Evolutionary conservation across 2,888 invertebrate genomes (phyloP).

Genomic region (Ctena decussata): DNA sequence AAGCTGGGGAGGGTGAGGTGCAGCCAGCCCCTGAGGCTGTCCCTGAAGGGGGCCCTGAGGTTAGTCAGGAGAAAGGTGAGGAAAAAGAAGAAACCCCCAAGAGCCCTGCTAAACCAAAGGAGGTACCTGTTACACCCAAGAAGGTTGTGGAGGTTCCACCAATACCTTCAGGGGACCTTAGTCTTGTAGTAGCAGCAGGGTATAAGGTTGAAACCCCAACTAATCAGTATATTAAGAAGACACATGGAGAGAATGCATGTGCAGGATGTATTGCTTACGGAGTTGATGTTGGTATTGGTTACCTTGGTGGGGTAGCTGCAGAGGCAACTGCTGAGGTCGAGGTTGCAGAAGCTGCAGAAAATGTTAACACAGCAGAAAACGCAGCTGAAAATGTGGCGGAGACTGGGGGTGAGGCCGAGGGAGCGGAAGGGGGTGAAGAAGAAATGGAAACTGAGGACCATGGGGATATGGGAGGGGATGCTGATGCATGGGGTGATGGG

Average conservation of each 20-base stretch:
- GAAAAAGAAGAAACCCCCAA: conserved; percentile 48
- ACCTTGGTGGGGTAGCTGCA: conserved; percentile 62
- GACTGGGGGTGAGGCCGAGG: conserved; percentile 29
- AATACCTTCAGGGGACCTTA: conserved; percentile 81
- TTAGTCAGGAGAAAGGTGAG: background rate
- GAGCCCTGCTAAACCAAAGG: conserved; percentile 59
- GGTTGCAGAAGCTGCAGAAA: conserved; percentile 69
- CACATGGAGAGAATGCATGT: conserved; percentile 74
- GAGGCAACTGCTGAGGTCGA: conserved; percentile 62
- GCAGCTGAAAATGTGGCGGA: conserved; percentile 16
- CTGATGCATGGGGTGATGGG: conserved; percentile 67
- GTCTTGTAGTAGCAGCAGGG: conserved; percentile 87
- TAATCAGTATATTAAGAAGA: conserved; percentile 81
- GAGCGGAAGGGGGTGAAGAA: conserved; percentile 55
- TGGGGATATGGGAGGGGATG: conserved; percentile 59
- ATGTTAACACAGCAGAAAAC: conserved; percentile 22
- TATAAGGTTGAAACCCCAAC: conserved; percentile 85
- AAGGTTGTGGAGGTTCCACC: conserved; percentile 69
- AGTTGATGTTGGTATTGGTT: conserved; percentile 68
- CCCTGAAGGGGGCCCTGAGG: background rate
- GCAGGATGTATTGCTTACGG: conserved; percentile 71
- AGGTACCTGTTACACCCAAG: conserved; percentile 56
- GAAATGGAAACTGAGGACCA: conserved; percentile 55
- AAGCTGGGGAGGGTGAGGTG: conserved; percentile 25
- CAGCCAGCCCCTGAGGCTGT: background rate